Conservation (phyloP, 2,113 vertebrate species). For the Cottus gobio region DNA sequence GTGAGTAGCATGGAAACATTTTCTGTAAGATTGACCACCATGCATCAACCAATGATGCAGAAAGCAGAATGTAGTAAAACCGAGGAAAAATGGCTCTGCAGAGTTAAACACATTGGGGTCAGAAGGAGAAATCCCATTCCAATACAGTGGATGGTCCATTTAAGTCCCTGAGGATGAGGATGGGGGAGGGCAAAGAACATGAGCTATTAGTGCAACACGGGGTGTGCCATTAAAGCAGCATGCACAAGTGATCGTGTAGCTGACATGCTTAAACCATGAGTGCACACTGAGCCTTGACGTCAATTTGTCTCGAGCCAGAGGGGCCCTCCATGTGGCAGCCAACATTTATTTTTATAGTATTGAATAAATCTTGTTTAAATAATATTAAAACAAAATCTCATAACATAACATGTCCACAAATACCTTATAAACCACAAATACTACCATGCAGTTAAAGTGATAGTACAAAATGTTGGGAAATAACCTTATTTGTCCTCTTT, state of each 20-base stretch:
- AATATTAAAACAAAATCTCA: not conserved
- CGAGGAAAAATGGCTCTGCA: conserved; percentile 36
- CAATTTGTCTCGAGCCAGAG: conserved; percentile 41
- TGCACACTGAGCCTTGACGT: conserved; percentile 29
- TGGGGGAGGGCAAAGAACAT: conserved; percentile 35
- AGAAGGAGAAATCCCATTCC: conserved; percentile 57
- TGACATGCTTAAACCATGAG: conserved; percentile 66
- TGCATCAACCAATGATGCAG: conserved; percentile 62
- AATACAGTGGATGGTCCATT: conserved; percentile 59
- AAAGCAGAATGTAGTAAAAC: conserved; percentile 52
- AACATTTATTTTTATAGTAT: not conserved
- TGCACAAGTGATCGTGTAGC: conserved; percentile 59
- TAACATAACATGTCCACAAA: not conserved
- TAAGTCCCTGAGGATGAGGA: conserved; percentile 53
- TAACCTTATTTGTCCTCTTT: not conserved
- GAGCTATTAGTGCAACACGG: conserved; percentile 65
- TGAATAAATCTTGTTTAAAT: not conserved
- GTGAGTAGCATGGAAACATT: conserved; percentile 62
- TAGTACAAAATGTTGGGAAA: not conserved
- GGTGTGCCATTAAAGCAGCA: conserved; percentile 69
- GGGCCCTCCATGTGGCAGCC: conserved; percentile 1
- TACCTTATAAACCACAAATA: not conserved
- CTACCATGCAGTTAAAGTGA: not conserved
- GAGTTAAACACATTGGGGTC: conserved; percentile 38
- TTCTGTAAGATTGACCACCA: conserved; percentile 54